These are phyloP conservation scores for Fratercula arctica DNA, from an alignment of 2,797 vertebrate species.

Conservation along the genomic window DNA sequence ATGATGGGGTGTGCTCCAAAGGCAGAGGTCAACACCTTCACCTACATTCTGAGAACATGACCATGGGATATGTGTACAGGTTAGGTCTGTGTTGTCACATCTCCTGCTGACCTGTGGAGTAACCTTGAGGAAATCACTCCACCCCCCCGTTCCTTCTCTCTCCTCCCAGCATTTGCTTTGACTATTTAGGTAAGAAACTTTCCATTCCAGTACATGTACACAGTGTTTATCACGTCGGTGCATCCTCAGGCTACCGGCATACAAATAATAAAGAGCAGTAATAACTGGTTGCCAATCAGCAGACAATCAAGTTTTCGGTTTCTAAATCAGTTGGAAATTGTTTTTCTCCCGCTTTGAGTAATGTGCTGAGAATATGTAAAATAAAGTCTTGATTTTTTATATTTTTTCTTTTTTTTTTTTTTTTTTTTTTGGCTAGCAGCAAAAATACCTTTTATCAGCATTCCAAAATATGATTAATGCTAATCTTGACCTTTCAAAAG, in stretches of 20 bases:
- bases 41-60: background rate
- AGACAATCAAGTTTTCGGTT: background rate
- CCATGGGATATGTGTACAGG: too few relatives aligned
- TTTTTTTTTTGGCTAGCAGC: background rate
- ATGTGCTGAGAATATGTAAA: conserved; percentile 41
- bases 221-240: background rate
- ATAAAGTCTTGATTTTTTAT: background rate
- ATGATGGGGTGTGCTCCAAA: background rate
- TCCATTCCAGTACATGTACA: background rate
- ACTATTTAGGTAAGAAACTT: background rate
- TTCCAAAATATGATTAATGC: conserved; percentile 67
- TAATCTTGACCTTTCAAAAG: conserved; percentile 76
- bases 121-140: background rate
- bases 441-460: conserved; percentile 36
- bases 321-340: conserved; percentile 54
- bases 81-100: background rate
- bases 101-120: background rate
- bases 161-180: background rate
- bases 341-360: conserved; percentile 56
- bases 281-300: conserved; percentile 31
- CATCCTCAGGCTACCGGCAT: background rate
- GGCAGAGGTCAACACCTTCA: background rate
- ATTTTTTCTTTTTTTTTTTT: background rate
- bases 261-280: conserved; percentile 14
- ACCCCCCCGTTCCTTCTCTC: background rate